These are phyloP conservation scores for Phallusia fumigata DNA, from an alignment of 23 tunicate genomes.

Conservation along the genomic window DNA sequence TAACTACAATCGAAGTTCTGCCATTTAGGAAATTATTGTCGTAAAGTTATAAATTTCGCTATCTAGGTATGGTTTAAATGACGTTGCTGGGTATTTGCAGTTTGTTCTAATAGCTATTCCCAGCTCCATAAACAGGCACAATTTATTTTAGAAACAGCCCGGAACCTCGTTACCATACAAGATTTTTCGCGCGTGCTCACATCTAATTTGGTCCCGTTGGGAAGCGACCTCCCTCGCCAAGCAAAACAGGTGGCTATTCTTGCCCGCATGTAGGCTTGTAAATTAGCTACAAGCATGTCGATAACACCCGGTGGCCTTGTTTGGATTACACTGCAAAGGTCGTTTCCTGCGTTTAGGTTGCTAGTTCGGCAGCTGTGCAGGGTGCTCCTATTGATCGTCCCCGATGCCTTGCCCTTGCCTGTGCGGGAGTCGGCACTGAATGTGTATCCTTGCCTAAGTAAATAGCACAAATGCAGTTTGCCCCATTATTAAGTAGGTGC, in stretches of 20 bases:
- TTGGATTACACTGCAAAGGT: no score
- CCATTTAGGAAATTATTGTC: no score
- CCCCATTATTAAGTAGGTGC: constrained; percentile 3
- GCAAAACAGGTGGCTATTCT: constrained; percentile 8
- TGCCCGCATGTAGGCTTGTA: not conserved
- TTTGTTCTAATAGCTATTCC: not conserved
- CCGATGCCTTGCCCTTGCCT: not conserved
- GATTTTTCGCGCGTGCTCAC: constrained; percentile 1
- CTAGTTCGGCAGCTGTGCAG: no score
- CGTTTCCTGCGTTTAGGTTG: no score
- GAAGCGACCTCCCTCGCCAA: not conserved
- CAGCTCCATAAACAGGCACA: not conserved
- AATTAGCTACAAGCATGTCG: not conserved
- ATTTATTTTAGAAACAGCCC: not conserved
- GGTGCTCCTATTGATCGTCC: no score
- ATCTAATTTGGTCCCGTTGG: not conserved
- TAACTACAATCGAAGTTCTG: no score
- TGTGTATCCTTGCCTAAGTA: no score
- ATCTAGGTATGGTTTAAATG: no score
- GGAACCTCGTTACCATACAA: constrained; percentile 13
- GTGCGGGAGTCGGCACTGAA: not conserved
- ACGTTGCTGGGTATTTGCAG: no score
- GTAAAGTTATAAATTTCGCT: no score
- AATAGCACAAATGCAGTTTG: not conserved
- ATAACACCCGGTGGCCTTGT: no score